These are phyloP conservation scores for Myodes glareolus DNA, from an alignment of 2,113 vertebrate species.

Conservation along the genomic window DNA sequence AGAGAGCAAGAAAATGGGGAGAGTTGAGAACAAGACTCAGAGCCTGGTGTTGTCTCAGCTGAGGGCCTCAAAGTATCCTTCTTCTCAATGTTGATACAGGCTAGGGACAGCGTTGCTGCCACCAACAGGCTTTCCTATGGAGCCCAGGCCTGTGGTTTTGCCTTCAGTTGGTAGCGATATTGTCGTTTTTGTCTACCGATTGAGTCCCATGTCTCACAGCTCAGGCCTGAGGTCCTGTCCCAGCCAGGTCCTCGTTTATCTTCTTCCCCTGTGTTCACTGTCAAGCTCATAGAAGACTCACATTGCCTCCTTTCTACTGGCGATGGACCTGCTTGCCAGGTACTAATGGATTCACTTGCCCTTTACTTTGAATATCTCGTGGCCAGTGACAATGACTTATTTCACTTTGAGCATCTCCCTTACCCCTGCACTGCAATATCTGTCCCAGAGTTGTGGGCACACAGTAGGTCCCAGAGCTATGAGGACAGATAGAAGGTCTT, in stretches of 20 bases:
- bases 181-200: background rate
- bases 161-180: background rate
- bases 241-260: rapidly evolving
- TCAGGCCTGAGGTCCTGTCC: background rate
- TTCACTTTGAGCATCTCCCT: background rate
- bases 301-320: background rate
- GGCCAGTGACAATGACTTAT: background rate
- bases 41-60: background rate
- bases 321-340: background rate
- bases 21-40: background rate
- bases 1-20: background rate
- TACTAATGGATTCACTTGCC: background rate
- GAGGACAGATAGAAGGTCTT: background rate
- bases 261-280: background rate
- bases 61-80: background rate
- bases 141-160: background rate
- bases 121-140: background rate
- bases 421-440: background rate
- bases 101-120: background rate
- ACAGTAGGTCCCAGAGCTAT: background rate
- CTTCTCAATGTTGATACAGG: background rate
- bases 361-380: background rate
- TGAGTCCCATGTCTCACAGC: background rate
- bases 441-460: background rate
- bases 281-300: background rate